These are phyloP conservation scores for Scaptomyza cyrtandrae DNA, from an alignment of 2,888 invertebrate species.

Conservation along the genomic window DNA sequence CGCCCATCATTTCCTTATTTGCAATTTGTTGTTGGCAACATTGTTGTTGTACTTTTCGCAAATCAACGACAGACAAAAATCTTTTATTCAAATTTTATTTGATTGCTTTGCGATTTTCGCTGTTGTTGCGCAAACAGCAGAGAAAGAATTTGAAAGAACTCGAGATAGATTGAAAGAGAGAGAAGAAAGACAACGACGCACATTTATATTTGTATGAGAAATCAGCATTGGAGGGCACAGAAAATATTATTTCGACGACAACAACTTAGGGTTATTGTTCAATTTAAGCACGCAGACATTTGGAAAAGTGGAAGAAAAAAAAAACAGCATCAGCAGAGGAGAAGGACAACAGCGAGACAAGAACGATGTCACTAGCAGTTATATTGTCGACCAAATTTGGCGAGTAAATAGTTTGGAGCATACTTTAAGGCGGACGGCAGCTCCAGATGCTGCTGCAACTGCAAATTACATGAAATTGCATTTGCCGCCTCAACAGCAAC, in stretches of 20 bases:
- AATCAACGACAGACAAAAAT: conserved; percentile 81
- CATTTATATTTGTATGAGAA: conserved; percentile 72
- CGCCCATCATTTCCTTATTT: conserved; percentile 62
- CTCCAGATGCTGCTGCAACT: conserved; percentile 26
- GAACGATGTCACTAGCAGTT: conserved; percentile 63
- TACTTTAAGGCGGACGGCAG: conserved; percentile 52
- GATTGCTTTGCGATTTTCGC: conserved; percentile 81
- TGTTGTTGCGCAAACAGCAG: conserved; percentile 49
- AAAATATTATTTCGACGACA: conserved; percentile 79
- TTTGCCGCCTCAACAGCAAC: conserved; percentile 36
- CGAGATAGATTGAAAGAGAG: conserved; percentile 7
- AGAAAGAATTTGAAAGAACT: conserved; percentile 18
- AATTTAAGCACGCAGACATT: conserved; percentile 75
- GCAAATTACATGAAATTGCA: conserved; percentile 53
- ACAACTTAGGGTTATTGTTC: conserved; percentile 80
- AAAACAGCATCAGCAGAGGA: conserved; percentile 26
- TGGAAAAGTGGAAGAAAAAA: conserved; percentile 53
- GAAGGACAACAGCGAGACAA: conserved; percentile 39
- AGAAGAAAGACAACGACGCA: conserved; percentile 28
- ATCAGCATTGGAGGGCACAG: conserved; percentile 71
- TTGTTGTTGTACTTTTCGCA: conserved; percentile 61
- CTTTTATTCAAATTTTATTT: conserved; percentile 82
- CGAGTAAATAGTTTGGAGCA: conserved; percentile 55
- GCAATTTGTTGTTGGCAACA: conserved; percentile 27
- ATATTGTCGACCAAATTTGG: conserved; percentile 54